Base-by-base conservation (phyloP, 2,113 vertebrate genomes). In the Chrysemys picta region DNA sequence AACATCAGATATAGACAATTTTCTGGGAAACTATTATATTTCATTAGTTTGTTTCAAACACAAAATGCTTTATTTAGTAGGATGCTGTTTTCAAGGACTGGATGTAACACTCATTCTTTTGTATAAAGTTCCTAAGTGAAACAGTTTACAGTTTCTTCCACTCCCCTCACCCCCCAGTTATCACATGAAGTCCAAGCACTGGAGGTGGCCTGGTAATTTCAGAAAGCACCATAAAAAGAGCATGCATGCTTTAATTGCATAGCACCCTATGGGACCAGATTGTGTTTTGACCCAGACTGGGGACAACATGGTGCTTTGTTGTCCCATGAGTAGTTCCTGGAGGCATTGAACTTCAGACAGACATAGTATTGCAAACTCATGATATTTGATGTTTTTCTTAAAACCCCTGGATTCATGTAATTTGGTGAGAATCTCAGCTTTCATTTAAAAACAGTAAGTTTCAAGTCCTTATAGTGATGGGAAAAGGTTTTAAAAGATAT, bases 381-480 rank as follows among this genome's bases (percentile, higher is more conserved):
- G 7, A 10, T 42, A 11, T 10, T 1, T 42, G 35, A 1, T 45
- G 49, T 82, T 87, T 42, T 24, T 24, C 3, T 89, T 53, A 82
- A 83, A 92, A 5, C 8, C 38, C 42, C 72, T 17, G 17, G 47
- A 38, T 22, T 45, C 50, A 45, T 0, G 0, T 50, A 35, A 75
- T 80, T 25, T 80, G 82, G 81, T 24, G 4, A 94, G n/a, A 85
- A 82, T n/a, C 13, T 87, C 45, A 11, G 5, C 10, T 93, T 62
- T 59, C n/a, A 52, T 89, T 13, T 45, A 17, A 25, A 80, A 50
- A 3, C 25, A 6, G 9, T 22, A 80, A 10, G 49, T 80, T 47
- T 59, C 27, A 29, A 59, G 21, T 10, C 2, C 47, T 42, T 2
- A 0, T 47, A 4, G 12, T 31, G 5, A n/a, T 87, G 22, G 87